Percentiles rank a stretch among this genome's conserved stretches.
Conservation (phyloP, 2,888 invertebrate species). For the Drosophila vallismaia region DNA sequence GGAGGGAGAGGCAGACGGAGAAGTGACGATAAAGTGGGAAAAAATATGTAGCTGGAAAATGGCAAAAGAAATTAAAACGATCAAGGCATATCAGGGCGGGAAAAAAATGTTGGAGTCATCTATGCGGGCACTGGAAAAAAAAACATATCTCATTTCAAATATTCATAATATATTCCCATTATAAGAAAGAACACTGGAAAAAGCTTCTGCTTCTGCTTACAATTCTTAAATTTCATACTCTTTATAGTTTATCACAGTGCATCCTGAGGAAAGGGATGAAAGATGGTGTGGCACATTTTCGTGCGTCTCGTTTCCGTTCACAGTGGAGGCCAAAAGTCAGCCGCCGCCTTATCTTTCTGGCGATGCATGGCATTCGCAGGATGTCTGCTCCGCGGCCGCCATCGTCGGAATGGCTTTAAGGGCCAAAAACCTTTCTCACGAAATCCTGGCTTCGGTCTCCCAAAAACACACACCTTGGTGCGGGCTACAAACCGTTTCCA, state of each 20-base stretch:
- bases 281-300: not conserved
- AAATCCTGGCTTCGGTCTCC: not conserved
- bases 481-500: slow-evolving; percentile 5
- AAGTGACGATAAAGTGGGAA: slow-evolving; percentile 68
- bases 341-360: slow-evolving; percentile 31
- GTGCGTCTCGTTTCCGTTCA: slow-evolving; percentile 35
- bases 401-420: not conserved
- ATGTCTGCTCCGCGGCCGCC: slow-evolving; percentile 13
- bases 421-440: slow-evolving; percentile 46
- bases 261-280: not conserved
- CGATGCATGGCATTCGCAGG: slow-evolving; percentile 35
- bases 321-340: slow-evolving; percentile 64
- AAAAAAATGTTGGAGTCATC: slow-evolving; percentile 41
- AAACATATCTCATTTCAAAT: not conserved
- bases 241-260: not conserved
- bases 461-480: not conserved
- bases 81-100: slow-evolving; percentile 18
- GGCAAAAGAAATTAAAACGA: slow-evolving; percentile 75
- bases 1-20: not conserved
- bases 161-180: not conserved
- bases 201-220: no score
- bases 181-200: no score
- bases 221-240: no score
- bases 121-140: not conserved
- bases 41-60: slow-evolving; percentile 69